Evolutionary conservation across 2,797 vertebrate genomes (phyloP).

Genomic region (Spinus pinus): DNA sequence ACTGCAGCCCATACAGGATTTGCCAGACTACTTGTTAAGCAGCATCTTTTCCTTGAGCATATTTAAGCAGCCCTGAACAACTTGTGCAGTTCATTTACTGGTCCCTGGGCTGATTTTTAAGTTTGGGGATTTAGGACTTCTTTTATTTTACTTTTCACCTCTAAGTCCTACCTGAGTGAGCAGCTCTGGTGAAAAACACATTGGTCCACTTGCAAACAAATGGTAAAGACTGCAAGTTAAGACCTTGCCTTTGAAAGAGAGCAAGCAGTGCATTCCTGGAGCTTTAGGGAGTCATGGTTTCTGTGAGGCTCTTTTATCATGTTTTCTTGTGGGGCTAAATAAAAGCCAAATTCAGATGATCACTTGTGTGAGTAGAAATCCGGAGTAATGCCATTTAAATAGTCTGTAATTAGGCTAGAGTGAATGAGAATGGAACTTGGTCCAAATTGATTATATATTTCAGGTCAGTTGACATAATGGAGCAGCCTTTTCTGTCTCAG

Average conservation of each 20-base stretch:
- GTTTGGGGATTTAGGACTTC: background rate
- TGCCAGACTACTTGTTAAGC: slow-evolving; percentile 32
- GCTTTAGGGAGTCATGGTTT: background rate
- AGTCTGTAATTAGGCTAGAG: slow-evolving; percentile 38
- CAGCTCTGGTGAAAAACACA: background rate
- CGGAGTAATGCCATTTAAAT: slow-evolving; percentile 50
- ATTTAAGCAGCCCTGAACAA: background rate
- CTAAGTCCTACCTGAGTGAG: background rate
- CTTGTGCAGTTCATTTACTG: background rate
- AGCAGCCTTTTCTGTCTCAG: slow-evolving; percentile 59
- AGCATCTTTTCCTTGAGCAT: background rate
- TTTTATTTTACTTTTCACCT: background rate
- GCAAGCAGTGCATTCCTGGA: background rate
- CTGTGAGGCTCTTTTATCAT: background rate
- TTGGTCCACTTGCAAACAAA: background rate
- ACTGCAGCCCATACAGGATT: slow-evolving; percentile 37
- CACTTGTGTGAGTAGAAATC: slow-evolving; percentile 23
- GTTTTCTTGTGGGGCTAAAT: background rate
- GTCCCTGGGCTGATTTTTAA: background rate
- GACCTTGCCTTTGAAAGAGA: background rate
- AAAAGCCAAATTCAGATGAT: slow-evolving; percentile 37
- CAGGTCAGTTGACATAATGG: slow-evolving; percentile 66
- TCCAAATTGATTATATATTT: slow-evolving; percentile 61
- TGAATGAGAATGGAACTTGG: slow-evolving; percentile 60
- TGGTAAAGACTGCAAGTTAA: background rate